Base-by-base conservation (phyloP, 2,113 vertebrate genomes). In the Falcunculus frontatus region DNA sequence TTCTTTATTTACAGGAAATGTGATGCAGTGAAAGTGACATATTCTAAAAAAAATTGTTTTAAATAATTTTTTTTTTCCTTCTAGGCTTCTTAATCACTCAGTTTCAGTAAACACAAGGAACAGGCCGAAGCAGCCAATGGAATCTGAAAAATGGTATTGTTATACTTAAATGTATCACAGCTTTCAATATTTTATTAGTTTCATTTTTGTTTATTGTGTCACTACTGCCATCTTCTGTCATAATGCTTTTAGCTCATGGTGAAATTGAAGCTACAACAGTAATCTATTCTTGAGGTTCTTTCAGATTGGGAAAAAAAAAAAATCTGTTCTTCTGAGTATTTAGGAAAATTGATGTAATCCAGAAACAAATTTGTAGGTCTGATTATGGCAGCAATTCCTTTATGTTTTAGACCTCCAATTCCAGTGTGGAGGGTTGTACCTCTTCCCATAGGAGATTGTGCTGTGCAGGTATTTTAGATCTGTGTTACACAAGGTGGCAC, bases 81-180 rank as follows among this genome's bases (percentile, higher is more conserved):
- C 49, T 96, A 99, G 99, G 90, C 98, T 99, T 92, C 97, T 99
- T 44, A 99, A 98, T 97, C 98, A 99, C 94, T 99, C 98, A 3
- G 94, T 98, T 90, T 98, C 98, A 89, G 97, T 98, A 90, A 97
- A 98, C 96, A 98, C 97, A 90, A 98, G 97, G 96, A 98, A 96
- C 97, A 99, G 99, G 92, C 98, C 98, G 30, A 99, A 98, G 95
- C 98, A 98, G 52, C 96, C 97, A 7, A 50, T 98, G 94, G 99
- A 99, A 90, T 96, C 98, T 2, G 95, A 98, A 72, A 98, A 99
- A 76, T 99, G 99, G 99, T 99, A 98, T 89, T 90, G 83, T 65
- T 77, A n/a, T 41, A 37, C 6, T 90, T 94, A 10, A 74, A 69
- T 74, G 5, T 65, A 50, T 88, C 9, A 16, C 19, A 90, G 4